phyloP scores from a whole-genome alignment of 2,113 vertebrate species.

The Heptranchias perlo region DNA sequence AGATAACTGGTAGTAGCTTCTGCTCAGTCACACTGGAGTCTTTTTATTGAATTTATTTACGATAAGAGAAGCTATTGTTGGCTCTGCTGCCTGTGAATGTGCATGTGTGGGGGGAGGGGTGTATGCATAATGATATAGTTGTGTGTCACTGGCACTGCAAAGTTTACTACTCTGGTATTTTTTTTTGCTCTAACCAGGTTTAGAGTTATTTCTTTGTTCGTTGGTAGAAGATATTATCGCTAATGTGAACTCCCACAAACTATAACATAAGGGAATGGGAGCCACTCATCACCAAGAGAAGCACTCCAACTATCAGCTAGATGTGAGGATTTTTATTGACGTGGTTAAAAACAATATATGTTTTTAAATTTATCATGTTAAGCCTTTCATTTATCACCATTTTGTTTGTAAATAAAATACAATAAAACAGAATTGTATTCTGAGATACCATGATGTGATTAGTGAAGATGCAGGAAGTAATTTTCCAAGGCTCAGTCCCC shows the following conservation, averaged over 20 bases:
- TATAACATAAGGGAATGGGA: neutral
- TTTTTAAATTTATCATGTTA: neutral
- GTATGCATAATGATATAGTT: neutral
- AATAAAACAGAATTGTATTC: neutral
- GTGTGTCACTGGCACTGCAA: neutral
- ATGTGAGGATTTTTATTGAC: neutral
- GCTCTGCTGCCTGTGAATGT: neutral
- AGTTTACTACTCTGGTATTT: neutral
- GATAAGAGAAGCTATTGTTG: constrained; percentile 1
- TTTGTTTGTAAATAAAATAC: neutral
- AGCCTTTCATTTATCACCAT: neutral
- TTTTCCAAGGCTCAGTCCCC: neutral
- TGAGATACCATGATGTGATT: neutral
- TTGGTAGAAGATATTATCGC: neutral
- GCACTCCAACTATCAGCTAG: neutral
- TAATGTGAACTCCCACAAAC: neutral
- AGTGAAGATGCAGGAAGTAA: neutral
- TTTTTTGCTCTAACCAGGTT: neutral
- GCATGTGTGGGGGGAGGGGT: no score
- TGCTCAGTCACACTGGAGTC: neutral
- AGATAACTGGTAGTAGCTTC: neutral
- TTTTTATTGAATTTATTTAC: constrained; percentile 17
- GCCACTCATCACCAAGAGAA: neutral
- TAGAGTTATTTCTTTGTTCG: neutral
- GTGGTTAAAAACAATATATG: no score